Conservation (phyloP, 1,140 invertebrate species). For the Brachionus asplanchnoidis region DNA sequence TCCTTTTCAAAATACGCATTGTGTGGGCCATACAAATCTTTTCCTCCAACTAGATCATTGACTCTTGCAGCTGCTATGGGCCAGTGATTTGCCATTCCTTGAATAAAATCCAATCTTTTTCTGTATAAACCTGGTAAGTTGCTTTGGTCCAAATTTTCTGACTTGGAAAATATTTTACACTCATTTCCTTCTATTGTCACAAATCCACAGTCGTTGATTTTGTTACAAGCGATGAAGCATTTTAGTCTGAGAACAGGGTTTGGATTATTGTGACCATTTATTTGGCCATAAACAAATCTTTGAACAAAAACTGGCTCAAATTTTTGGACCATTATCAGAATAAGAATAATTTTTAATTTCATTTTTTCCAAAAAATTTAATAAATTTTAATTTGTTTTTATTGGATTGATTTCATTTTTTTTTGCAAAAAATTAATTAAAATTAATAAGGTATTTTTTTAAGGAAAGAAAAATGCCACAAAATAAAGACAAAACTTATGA, state of each 20-base stretch:
- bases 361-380: not conserved
- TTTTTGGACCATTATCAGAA: not conserved
- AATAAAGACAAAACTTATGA: too few relatives aligned
- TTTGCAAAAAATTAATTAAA: not conserved
- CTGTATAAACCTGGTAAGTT: not conserved
- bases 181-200: not conserved
- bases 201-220: not conserved
- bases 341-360: not conserved
- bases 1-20: not conserved
- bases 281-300: not conserved
- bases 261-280: too few relatives aligned
- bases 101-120: not conserved
- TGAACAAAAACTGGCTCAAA: not conserved
- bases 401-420: not conserved
- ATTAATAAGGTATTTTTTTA: not conserved
- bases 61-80: not conserved
- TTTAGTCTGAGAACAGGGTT: too few relatives aligned
- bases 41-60: not conserved
- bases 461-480: too few relatives aligned
- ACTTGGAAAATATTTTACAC: not conserved
- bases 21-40: not conserved
- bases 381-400: not conserved
- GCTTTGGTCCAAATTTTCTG: not conserved
- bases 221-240: not conserved
- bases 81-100: not conserved